Conservation (phyloP, 2,797 vertebrate species). For the Danio jaintianensis region DNA sequence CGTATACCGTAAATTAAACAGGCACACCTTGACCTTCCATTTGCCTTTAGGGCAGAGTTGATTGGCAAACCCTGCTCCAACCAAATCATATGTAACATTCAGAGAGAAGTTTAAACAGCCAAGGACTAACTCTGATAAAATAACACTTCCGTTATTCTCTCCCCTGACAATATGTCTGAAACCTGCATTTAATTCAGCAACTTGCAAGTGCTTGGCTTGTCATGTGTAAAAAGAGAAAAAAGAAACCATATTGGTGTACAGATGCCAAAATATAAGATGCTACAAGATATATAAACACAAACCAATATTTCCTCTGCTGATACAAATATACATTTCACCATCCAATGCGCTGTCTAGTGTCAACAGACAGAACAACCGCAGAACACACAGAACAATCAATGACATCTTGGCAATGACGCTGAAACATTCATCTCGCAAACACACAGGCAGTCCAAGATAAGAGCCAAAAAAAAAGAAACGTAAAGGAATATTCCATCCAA, state of each 20-base stretch:
- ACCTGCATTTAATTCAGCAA: conserved; percentile 49
- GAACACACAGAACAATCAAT: conserved; percentile 41
- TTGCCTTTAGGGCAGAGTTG: conserved; percentile 44
- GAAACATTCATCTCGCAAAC: conserved; percentile 31
- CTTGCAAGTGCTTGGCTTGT: conserved; percentile 24
- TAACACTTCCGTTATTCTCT: conserved; percentile 20
- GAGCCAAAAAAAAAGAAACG: neutral
- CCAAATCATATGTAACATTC: conserved; percentile 28
- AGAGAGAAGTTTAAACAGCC: conserved; percentile 30
- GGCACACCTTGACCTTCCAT: conserved; percentile 37
- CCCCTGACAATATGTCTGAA: conserved; percentile 39
- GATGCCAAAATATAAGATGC: conserved; percentile 53
- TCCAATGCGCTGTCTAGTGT: conserved; percentile 55
- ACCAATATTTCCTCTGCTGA: conserved; percentile 60
- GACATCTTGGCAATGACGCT: conserved; percentile 37
- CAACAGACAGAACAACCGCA: conserved; percentile 45
- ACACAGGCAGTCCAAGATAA: conserved; percentile 21
- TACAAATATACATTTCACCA: conserved; percentile 56
- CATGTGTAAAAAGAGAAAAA: conserved; percentile 40
- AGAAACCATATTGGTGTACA: conserved; percentile 38
- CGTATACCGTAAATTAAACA: conserved; percentile 50
- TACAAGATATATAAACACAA: conserved; percentile 55
- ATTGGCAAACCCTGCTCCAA: conserved; percentile 40
- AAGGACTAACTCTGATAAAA: conserved; percentile 49
- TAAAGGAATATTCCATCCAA: neutral